Percentiles rank a stretch among this genome's conserved stretches.
These are phyloP conservation scores for Eurosta solidaginis DNA, from an alignment of 1,140 invertebrate genomes.

Conservation along the genomic window DNA sequence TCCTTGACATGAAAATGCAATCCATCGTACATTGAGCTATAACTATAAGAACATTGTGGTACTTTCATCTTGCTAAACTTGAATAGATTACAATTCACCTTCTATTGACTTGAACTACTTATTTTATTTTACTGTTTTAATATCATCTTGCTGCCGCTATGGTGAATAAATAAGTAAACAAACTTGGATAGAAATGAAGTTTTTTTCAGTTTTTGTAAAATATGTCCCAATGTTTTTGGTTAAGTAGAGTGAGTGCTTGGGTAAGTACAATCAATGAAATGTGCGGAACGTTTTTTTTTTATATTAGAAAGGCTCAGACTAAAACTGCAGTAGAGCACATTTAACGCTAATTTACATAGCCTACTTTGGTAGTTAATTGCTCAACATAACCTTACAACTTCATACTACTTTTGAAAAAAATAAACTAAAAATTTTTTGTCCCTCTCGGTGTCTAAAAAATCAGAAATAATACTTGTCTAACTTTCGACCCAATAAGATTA, in stretches of 20 bases:
- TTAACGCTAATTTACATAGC: not conserved
- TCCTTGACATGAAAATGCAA: conserved; percentile 24
- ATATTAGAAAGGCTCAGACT: not conserved
- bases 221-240: not conserved
- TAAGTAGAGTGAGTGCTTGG: not conserved
- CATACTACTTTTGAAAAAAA: not conserved
- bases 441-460: too few species aligned
- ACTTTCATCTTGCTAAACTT: conserved; percentile 1
- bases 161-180: too few species aligned
- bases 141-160: not conserved
- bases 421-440: too few species aligned
- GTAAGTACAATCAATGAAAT: not conserved
- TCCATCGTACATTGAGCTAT: not conserved
- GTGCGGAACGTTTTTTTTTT: not conserved
- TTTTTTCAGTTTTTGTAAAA: not conserved
- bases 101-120: conserved; percentile 5
- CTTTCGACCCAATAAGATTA: too few species aligned
- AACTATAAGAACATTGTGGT: not conserved
- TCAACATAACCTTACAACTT: not conserved
- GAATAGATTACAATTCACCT: not conserved
- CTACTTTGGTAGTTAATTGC: conserved; percentile 9
- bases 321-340: too few species aligned
- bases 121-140: not conserved
- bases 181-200: not conserved
- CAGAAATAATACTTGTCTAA: too few species aligned